Base-by-base conservation (phyloP, 2,113 vertebrate genomes). In the Sylvietta virens region DNA sequence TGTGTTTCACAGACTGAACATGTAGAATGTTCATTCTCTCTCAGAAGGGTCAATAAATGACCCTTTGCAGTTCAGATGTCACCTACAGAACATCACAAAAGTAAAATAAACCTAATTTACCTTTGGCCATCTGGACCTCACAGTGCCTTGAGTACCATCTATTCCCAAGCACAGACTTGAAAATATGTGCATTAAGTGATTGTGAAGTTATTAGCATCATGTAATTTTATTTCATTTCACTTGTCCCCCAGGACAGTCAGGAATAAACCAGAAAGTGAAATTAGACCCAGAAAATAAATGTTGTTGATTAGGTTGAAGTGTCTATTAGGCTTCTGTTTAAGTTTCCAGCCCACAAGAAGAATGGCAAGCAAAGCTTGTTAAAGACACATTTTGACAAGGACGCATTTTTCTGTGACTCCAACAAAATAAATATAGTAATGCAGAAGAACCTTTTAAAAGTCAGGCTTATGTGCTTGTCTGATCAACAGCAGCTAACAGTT, bases 371-470 rank as follows among this genome's bases (percentile, higher is more conserved):
- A 76, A 88, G 56, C 76, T 80, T 97, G 60, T 88, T 93, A 79
- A 78, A 86, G 90, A 90, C 85, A 95, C 60, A 56, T 96, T 95
- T 96, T 96, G 90, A 96, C 93, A 94, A 86, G 79, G 86, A 88
- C 4, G 23, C 51, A 73, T 93, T 94, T 96, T 90, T 90, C 57
- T 11, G 28, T 69, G 65, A 47, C 48, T 96, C 65, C 72, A 86
- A 78, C 67, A 83, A 94, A 94, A 92, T 86, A 96, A 92, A 96
- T 86, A 92, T 60, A 88, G 88, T 72, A 96, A 92, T 7, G 0
- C n/a, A 86, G 79, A 93, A 86, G 87, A 94, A 79, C 86, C 76
- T 86, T 94, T 95, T 84, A 91, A 86, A 95, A 96, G 80, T 86
- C 93, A 82, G 88, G 92, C 69, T 90, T 94, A 66, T 86, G 90